Evolutionary conservation across 2,797 vertebrate species (phyloP), one percentile per base, ranked within the genome.

Genomic region (Catamblyrhynchus diadema): DNA sequence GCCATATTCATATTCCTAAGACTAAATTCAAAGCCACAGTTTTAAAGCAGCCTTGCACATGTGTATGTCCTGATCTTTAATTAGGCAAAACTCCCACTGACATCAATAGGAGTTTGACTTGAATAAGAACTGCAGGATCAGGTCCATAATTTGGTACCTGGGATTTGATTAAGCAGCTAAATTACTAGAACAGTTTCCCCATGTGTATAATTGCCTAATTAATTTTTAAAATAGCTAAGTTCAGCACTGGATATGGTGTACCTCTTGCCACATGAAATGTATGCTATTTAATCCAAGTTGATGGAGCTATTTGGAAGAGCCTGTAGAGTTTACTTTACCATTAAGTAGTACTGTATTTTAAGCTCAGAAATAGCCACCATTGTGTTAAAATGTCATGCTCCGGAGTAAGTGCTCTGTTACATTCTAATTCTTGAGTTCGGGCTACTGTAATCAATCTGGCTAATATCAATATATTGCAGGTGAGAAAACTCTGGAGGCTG

Each of bases 71-170:
- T 96, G 87, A 94, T 96, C 96, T 95, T 96, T 96, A 97, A 96
- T 96, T 96, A 95, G 95, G 93, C 79, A 95, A 96, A 96, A 94
- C 91, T 95, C 94, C 93, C 89, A 94, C 87, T 95, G 95, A 95
- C 94, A 96, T 95, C 95, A 96, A 95, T 81, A 94, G 94, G 91
- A 94, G 89, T 82, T 95, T 84, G 83, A 93, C 96, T 95, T 96
- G 96, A 96, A 96, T 97, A 94, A 97, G 90, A 95, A 92, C 86
- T 94, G 93, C 90, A 95, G 96, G 95, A 96, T 96, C 94, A 96
- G 95, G 94, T 94, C 90, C 91, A 96, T 80, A 96, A 91, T 95
- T 94, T 93, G 88, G 96, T 90, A 94, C 91, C 94, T 97, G 87
- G 90, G 87, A 97, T 93, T 95, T 97, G 95, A 96, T 95, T 95